phyloP scores from a whole-genome alignment of 2,113 vertebrate species.

The Sterna hirundo region DNA sequence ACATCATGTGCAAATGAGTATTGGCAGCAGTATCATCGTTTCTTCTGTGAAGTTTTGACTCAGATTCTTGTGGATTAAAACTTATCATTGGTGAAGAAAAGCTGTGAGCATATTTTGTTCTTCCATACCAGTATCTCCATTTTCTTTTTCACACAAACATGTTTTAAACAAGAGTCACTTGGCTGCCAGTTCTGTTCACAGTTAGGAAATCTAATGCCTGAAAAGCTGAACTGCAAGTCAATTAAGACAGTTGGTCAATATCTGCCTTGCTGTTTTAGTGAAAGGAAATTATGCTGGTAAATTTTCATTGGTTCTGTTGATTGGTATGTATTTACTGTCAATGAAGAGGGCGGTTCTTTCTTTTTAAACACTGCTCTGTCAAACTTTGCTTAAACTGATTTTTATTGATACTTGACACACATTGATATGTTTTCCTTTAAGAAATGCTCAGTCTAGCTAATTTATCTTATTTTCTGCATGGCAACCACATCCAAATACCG shows the following conservation, averaged over 20 bases:
- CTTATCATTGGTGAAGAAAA: neutral
- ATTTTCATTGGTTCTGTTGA: constrained; percentile 47
- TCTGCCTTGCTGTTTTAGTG: constrained; percentile 44
- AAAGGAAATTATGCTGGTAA: constrained; percentile 51
- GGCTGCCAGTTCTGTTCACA: neutral
- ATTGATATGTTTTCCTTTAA: neutral
- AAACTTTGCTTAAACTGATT: neutral
- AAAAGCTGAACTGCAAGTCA: constrained; percentile 33
- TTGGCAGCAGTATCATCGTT: neutral
- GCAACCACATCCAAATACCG: neutral
- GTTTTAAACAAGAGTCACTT: neutral
- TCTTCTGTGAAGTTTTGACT: neutral
- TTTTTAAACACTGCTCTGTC: neutral
- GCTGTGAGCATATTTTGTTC: neutral
- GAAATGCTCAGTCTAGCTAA: neutral
- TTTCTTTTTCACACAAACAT: neutral
- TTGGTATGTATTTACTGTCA: neutral
- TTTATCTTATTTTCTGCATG: neutral
- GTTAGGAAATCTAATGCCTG: constrained; percentile 5
- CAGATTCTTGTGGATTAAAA: neutral
- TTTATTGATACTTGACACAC: constrained; percentile 21
- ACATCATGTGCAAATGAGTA: neutral
- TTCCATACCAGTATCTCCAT: neutral
- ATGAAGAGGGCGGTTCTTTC: neutral
- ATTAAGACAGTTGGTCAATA: constrained; percentile 61